Percentiles rank a stretch among this genome's conserved stretches.
Evolutionary conservation across 2,113 vertebrate genomes (phyloP).

Genomic region (Nesoenas mayeri): DNA sequence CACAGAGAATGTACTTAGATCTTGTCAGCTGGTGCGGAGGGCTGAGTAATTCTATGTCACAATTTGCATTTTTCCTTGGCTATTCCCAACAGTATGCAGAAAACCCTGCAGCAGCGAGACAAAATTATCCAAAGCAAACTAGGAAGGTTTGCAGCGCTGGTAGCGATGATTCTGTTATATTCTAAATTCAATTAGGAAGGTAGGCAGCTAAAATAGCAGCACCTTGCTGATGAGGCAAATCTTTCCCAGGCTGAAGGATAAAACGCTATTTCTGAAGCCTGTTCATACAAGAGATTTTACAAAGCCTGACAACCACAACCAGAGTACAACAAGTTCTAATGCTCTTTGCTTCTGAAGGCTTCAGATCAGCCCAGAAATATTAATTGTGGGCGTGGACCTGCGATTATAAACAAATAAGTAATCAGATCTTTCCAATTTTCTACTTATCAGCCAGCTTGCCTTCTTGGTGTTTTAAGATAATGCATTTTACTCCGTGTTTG

Average conservation of each 20-base stretch:
- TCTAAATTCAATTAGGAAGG: slow-evolving; percentile 42
- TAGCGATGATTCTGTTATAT: slow-evolving; percentile 26
- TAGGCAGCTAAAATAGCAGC: slow-evolving; percentile 23
- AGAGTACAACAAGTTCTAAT: not conserved
- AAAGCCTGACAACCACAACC: not conserved
- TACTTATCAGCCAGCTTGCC: not conserved
- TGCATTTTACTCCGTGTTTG: not conserved
- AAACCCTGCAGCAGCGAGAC: not conserved
- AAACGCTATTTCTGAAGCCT: not conserved
- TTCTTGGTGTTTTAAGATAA: not conserved
- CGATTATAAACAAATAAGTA: slow-evolving; percentile 8
- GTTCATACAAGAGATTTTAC: not conserved
- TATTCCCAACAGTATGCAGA: slow-evolving; percentile 28
- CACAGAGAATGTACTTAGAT: not conserved
- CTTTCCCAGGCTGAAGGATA: slow-evolving; percentile 17
- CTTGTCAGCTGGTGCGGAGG: not conserved
- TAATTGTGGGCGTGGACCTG: not conserved
- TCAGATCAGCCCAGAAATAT: not conserved
- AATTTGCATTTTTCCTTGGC: slow-evolving; percentile 36
- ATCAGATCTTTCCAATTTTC: slow-evolving; percentile 12
- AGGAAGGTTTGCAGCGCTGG: slow-evolving; percentile 8
- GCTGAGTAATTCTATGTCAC: slow-evolving; percentile 26
- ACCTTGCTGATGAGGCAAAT: slow-evolving; percentile 44
- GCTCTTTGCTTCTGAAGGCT: not conserved
- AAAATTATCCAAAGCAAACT: slow-evolving; percentile 54